Conservation (phyloP, 1,140 invertebrate genomes). For the Thaumetopoea pityocampa region DNA sequence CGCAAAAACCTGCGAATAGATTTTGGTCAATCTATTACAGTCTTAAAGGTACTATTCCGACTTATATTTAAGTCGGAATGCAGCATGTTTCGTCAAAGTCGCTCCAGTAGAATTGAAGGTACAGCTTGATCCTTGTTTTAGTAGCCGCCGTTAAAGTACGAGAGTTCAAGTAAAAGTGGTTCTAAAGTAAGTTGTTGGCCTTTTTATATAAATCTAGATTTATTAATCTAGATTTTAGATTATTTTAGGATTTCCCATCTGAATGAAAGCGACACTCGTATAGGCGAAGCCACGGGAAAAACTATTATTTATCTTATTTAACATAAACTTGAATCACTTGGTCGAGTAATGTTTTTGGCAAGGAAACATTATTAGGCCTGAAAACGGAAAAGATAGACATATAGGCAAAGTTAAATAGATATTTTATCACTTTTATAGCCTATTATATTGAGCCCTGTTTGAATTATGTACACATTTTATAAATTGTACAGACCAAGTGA, state of each 20-base stretch:
- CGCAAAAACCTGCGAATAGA: too few species aligned
- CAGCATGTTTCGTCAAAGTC: not conserved
- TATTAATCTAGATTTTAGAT: too few species aligned
- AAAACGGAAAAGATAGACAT: constrained; percentile 42
- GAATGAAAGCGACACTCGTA: too few species aligned
- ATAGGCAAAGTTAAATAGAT: constrained; percentile 66
- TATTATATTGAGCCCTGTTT: constrained; percentile 54
- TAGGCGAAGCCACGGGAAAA: constrained; percentile 24
- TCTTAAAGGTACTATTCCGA: too few species aligned
- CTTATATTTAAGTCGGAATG: not conserved
- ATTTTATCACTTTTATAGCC: constrained; percentile 72
- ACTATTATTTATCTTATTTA: constrained; percentile 53
- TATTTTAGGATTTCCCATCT: too few species aligned
- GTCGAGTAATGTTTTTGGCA: constrained; percentile 44
- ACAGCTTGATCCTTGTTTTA: too few species aligned
- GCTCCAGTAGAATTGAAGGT: too few species aligned
- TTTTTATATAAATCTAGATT: too few species aligned
- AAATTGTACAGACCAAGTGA: too few species aligned
- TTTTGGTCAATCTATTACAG: too few species aligned
- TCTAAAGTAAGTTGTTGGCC: too few species aligned
- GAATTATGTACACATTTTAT: constrained; percentile 39
- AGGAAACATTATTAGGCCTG: constrained; percentile 38
- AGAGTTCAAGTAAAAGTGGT: not conserved
- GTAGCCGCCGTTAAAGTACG: not conserved
- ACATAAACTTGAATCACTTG: constrained; percentile 60